Evolutionary conservation across 1,140 invertebrate species (phyloP).

Genomic region (Caenorhabditis inopinata): DNA sequence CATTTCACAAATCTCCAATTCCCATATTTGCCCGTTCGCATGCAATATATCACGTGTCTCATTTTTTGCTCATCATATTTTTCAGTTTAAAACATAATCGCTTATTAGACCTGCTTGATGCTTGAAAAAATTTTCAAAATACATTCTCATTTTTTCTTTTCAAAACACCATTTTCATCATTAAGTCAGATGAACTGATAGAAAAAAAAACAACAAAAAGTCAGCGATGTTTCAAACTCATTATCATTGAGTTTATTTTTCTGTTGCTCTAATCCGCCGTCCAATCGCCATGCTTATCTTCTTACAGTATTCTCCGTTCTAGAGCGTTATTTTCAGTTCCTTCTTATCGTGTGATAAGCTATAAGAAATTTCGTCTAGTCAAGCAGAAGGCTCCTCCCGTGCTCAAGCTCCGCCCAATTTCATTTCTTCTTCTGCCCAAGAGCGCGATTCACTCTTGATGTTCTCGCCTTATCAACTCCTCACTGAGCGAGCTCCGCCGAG

Average conservation of each 20-base stretch:
- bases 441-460: conserved; percentile 20
- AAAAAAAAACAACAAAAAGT: neutral
- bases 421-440: neutral
- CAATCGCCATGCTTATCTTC: neutral
- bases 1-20: too few species aligned
- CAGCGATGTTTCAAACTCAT: neutral
- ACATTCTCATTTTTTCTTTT: too few species aligned
- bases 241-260: neutral
- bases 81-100: too few species aligned
- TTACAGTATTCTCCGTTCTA: neutral
- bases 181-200: too few species aligned
- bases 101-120: too few species aligned
- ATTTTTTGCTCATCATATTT: too few species aligned
- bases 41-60: too few species aligned
- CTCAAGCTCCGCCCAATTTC: neutral
- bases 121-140: too few species aligned
- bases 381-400: neutral
- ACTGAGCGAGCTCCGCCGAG: neutral
- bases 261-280: neutral
- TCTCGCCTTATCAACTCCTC: conserved; percentile 21
- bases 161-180: too few species aligned
- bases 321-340: neutral
- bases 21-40: too few species aligned
- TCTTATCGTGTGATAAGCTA: conserved; percentile 3
- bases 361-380: neutral